phyloP scores from a whole-genome alignment of 2,113 vertebrate species.

The Agapornis roseicollis region DNA sequence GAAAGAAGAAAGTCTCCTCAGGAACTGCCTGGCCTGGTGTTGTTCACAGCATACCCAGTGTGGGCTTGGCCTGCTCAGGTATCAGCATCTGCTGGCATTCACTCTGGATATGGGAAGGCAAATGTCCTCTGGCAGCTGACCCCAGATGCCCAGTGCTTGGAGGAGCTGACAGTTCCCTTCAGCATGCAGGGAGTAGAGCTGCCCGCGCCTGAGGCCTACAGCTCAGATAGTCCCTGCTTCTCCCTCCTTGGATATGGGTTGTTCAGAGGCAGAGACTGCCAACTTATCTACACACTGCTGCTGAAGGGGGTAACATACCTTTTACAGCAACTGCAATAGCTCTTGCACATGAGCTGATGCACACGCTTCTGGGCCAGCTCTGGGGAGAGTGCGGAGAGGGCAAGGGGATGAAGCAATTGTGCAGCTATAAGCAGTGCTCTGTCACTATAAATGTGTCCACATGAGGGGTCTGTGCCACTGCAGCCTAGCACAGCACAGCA shows the following conservation, averaged over 20 bases:
- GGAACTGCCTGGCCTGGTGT: neutral
- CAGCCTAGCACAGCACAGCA: neutral
- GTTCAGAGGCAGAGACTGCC: neutral
- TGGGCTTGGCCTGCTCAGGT: neutral
- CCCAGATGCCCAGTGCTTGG: neutral
- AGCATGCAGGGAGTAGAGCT: neutral
- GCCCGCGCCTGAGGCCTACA: neutral
- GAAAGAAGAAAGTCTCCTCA: neutral
- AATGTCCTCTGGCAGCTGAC: neutral
- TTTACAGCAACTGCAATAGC: neutral
- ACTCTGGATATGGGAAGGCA: neutral
- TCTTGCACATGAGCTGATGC: neutral
- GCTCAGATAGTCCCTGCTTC: neutral
- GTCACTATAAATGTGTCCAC: neutral
- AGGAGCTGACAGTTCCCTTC: neutral
- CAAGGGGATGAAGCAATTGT: neutral
- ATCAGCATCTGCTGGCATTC: neutral
- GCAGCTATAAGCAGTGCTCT: neutral
- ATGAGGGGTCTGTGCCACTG: constrained; percentile 21
- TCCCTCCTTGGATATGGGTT: neutral
- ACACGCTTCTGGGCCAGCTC: accelerated
- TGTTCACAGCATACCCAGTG: neutral
- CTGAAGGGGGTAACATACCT: neutral
- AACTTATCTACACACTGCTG: neutral
- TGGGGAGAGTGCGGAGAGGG: too few species aligned